Evolutionary conservation across 2,113 vertebrate genomes (phyloP), one percentile per base, ranked within the genome.

Genomic region (Lepus europaeus): DNA sequence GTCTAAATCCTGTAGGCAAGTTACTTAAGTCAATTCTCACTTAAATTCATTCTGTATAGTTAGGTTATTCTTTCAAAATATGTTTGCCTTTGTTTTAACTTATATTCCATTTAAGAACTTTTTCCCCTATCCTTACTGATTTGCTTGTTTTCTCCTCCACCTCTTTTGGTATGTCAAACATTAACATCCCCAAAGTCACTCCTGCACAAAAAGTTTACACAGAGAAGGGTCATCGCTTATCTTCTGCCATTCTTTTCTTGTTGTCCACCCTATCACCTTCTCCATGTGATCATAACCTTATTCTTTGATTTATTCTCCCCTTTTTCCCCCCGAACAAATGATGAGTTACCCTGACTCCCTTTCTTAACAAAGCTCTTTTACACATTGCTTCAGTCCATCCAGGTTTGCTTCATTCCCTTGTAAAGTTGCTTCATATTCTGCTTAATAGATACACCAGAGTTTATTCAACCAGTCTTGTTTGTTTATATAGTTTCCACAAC

Each of bases 301-400:
- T 6, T 27, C 9, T 63, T 61, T 25, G 63, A 33, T n/a, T 72
- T 66, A 49, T 11, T 7, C 13, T 81, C 36, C 39, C 31, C 77
- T 9, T 56, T 70, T 51, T 4, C 19, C 59, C 56, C 68, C 70
- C 45, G 17, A n/a, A 49, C 19, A 36, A 51, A 33, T 86, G 69
- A 51, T 77, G 4, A 87, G 49, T 73, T 83, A 5, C 3, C 29
- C 59, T 56, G 29, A 31, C 59, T 85, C 25, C 20, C 14, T 61
- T 91, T 93, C 36, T 85, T 89, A 89, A 69, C 29, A 39, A 80
- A 76, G 72, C n/a, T 51, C 14, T 19, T 85, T 8, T 76, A 16
- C 3, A 12, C 16, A 66, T 45, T 9, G 14, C 22, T 33, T 86
- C 72, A 76, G 39, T 92, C 81, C 10, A n/a, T 19, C 25, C 25